A percentile compares a stretch with the other conserved stretches of the same genome.
phyloP scores from a whole-genome alignment of 2,113 vertebrate genomes.

The Irena cyanogastra region DNA sequence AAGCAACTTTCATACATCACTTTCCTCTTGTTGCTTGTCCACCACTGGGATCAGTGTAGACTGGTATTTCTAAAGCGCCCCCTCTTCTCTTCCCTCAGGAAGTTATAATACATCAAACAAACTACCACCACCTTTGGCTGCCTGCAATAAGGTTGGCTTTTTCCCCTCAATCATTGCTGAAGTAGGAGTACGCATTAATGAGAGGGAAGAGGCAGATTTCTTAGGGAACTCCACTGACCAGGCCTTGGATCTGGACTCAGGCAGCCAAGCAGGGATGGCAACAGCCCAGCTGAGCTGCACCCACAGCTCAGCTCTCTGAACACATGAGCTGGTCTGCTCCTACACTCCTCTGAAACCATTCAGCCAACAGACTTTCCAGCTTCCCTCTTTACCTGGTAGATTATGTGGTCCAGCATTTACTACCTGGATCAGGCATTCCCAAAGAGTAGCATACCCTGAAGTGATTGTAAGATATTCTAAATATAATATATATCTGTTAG shows the following conservation, averaged over 20 bases:
- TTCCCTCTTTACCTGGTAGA: background rate
- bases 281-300: background rate
- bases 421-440: background rate
- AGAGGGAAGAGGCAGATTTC: background rate
- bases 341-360: background rate
- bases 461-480: background rate
- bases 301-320: background rate
- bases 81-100: background rate
- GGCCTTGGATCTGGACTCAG: background rate
- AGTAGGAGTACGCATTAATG: background rate
- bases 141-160: background rate
- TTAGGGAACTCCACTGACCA: background rate
- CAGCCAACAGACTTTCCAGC: background rate
- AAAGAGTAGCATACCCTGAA: background rate
- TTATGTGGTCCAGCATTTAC: background rate
- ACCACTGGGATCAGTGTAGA: background rate
- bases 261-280: accelerated
- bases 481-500: background rate
- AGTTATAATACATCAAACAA: background rate
- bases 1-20: background rate
- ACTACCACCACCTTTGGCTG: background rate
- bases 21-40: background rate
- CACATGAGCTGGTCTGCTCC: background rate
- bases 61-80: background rate
- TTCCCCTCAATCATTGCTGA: background rate